Base-by-base conservation (phyloP, 2,888 invertebrate species). In the Acronicta leporina region DNA sequence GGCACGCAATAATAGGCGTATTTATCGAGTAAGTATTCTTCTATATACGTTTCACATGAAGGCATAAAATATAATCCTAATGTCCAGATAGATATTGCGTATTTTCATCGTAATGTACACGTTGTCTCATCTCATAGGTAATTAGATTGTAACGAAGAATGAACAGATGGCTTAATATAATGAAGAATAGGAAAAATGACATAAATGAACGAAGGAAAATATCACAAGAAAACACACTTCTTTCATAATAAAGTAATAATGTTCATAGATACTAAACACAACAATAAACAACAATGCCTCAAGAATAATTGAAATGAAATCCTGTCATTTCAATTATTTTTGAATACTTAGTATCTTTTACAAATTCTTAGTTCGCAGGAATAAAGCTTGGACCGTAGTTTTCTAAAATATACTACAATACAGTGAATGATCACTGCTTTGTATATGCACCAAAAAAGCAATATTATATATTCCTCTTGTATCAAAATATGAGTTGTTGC, bases 161-260 rank as follows among this genome's bases (percentile, higher is more conserved):
- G 53, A 63, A 67, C 63, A 67, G 50, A 70, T 71, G 56, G 55
- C 49, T 33, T 53, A 69, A 54, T 62, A 35, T 57, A 69, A 69
- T 62, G 44, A 66, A 57, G 45, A 51, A 51, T 56, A 66, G 43
- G 50, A 62, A 57, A 55, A 63, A 57, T 49, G 56, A 51, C 56
- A 27, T 52, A 41, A 40, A 61, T 16, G 43, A 40, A 11, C 11
- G 62, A 45, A 48, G 11, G 38, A 56, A 48, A 47, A 56, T 40
- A 45, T 67, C 38, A 40, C 13, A n/a, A 52, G 11, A 30, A 25
- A 33, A 14, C n/a, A 6, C 9, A 13, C 16, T 48, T 27, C 30
- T 11, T 27, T 66, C 43, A 35, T 51, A 60, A 59, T 45, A n/a
- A 35, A 15, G 43, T 46, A n/a, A 38, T 38, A n/a, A 41, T 51